Base-by-base conservation (phyloP, 1,140 invertebrate genomes). In the Plectrocnemia conspersa region DNA sequence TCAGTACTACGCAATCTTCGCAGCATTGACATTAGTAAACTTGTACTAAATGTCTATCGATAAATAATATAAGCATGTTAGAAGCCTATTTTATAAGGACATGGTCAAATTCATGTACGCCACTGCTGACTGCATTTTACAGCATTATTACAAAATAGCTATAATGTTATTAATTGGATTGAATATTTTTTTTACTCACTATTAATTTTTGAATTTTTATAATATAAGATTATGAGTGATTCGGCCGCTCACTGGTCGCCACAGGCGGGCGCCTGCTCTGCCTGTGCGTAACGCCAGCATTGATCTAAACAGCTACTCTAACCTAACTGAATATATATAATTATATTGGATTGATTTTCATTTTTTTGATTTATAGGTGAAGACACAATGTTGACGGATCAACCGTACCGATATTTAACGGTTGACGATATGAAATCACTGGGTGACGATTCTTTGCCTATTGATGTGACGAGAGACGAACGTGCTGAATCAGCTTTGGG, bases 371-470 rank as follows among this genome's bases (percentile, higher is more conserved):
- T 47, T 13, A 32, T 53, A 93, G 90, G 86, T 66, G 91, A 93
- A 71, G 91, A 95, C 66, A 88, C 86, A 46, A 81, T 91, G 65
- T 77, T 91, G 38, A 91, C 87, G 55, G 91, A 96, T 68, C 91
- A 94, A 65, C 89, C 90, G 1, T 95, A 94, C 69, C 80, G 90
- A 50, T 95, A 95, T 73, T 75, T 95, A 50, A 94, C 92, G 2
- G 86, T 88, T 24, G 93, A 95, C 70, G 87, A 95, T 67, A 94
- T 95, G 91, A 95, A 95, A 73, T 91, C 88, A 53, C 72, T 96
- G 25, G 88, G 91, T 36, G 92, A 96, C 66, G 92, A 96, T 74
- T 94, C 91, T 3, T 72, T 94, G 27, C 91, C 91, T 0, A 93
- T 94, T 61, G 91, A 95, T 66, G 91, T 93, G 7, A 93, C 89